Conservation (phyloP, 2,113 vertebrate genomes). For the Phaetusa simplex region DNA sequence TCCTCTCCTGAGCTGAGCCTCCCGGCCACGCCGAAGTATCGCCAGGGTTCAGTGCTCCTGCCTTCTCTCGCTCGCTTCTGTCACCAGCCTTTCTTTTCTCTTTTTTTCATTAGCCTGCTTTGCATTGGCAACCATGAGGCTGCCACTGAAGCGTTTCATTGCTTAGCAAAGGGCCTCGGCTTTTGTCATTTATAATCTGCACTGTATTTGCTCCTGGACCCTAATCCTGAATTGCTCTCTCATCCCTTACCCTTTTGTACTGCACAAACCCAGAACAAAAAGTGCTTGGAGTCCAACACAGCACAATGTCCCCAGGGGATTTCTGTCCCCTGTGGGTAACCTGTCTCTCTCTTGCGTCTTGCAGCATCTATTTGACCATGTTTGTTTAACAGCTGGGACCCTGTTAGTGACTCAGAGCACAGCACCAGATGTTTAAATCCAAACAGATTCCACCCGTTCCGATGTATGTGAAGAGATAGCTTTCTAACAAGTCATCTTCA, state of each 20-base stretch:
- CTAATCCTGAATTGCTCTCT: background rate
- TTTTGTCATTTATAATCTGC: background rate
- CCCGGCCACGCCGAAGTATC: background rate
- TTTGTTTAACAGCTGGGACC: background rate
- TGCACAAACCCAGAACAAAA: background rate
- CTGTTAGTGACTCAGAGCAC: background rate
- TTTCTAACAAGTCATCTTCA: background rate
- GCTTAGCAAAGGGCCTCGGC: background rate
- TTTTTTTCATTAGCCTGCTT: background rate
- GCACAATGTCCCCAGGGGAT: background rate
- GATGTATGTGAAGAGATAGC: accelerated
- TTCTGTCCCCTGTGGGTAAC: background rate
- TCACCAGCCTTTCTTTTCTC: background rate
- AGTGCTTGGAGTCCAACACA: background rate
- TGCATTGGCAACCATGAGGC: background rate
- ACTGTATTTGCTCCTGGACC: background rate
- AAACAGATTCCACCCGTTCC: background rate
- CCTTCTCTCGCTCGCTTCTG: background rate
- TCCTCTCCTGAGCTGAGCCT: background rate
- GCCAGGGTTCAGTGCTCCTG: background rate
- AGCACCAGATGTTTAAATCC: slow-evolving; percentile 7
- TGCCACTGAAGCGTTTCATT: background rate
- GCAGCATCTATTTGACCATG: background rate
- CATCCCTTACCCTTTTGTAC: background rate
- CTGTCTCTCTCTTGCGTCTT: background rate